phyloP scores from a whole-genome alignment of 2,888 invertebrate species.

The Erebia palarica region DNA sequence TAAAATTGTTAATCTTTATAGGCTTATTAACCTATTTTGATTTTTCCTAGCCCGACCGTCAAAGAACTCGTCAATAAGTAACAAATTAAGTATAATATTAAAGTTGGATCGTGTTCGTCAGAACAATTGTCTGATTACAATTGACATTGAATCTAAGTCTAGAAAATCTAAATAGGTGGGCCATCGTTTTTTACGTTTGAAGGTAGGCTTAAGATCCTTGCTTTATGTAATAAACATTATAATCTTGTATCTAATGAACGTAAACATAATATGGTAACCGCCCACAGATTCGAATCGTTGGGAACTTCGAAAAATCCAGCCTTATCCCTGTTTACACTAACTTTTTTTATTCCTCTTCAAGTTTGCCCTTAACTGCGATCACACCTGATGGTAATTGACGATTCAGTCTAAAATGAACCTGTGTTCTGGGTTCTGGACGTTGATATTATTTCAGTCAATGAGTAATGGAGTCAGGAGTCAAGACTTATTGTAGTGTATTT shows the following conservation, averaged over 20 bases:
- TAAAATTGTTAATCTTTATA: not conserved
- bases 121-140: constrained; percentile 58
- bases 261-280: too few relatives aligned
- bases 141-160: constrained; percentile 56
- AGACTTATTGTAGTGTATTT: too few relatives aligned
- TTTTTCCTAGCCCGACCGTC: constrained; percentile 50
- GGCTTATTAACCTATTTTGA: constrained; percentile 20
- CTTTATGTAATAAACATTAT: too few relatives aligned
- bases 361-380: too few relatives aligned
- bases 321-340: not conserved
- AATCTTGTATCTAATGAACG: not conserved
- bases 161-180: constrained; percentile 58
- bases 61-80: constrained; percentile 47
- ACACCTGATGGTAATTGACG: too few relatives aligned
- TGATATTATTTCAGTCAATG: too few relatives aligned
- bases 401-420: too few relatives aligned
- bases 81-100: constrained; percentile 61
- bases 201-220: constrained; percentile 9
- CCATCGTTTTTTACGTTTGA: constrained; percentile 19
- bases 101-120: constrained; percentile 57
- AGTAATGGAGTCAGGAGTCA: too few relatives aligned
- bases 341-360: too few relatives aligned
- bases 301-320: not conserved
- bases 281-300: too few relatives aligned
- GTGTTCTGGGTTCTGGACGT: too few relatives aligned